Conservation (phyloP, 2,888 invertebrate species). For the Nasonovia ribisnigri region DNA sequence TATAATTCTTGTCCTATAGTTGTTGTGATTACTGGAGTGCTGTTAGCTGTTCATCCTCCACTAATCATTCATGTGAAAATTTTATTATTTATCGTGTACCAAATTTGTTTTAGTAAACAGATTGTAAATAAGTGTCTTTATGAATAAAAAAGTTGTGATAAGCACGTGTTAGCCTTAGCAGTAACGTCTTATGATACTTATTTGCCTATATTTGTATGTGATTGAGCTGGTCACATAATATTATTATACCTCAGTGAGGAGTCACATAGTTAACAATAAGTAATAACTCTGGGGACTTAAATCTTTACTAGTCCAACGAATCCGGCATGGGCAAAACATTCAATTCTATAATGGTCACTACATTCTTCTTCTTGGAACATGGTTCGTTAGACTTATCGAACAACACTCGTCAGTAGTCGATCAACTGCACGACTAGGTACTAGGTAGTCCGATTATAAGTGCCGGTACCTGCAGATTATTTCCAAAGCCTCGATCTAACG, state of each 20-base stretch:
- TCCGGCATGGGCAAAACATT: not conserved
- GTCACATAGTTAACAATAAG: not conserved
- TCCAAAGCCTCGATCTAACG: not conserved
- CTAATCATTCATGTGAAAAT: no score
- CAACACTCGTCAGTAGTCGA: not conserved
- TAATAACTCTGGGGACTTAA: not conserved
- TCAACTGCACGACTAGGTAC: not conserved
- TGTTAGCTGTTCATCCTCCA: no score
- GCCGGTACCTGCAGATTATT: not conserved
- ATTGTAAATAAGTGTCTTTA: no score
- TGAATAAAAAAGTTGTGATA: no score
- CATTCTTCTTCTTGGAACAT: not conserved
- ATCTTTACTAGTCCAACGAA: not conserved
- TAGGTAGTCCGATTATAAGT: not conserved
- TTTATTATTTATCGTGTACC: no score
- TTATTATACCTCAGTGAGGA: not conserved
- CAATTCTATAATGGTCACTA: not conserved
- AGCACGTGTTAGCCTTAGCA: not conserved
- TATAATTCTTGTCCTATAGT: not conserved
- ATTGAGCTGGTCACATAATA: not conserved
- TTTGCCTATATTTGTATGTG: not conserved
- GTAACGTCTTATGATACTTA: not conserved
- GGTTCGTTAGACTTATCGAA: not conserved
- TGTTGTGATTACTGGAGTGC: not conserved
- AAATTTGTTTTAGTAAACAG: no score